Evolutionary conservation across 2,888 invertebrate genomes (phyloP), one percentile per base, ranked within the genome.

Genomic region (Unio pictorum): DNA sequence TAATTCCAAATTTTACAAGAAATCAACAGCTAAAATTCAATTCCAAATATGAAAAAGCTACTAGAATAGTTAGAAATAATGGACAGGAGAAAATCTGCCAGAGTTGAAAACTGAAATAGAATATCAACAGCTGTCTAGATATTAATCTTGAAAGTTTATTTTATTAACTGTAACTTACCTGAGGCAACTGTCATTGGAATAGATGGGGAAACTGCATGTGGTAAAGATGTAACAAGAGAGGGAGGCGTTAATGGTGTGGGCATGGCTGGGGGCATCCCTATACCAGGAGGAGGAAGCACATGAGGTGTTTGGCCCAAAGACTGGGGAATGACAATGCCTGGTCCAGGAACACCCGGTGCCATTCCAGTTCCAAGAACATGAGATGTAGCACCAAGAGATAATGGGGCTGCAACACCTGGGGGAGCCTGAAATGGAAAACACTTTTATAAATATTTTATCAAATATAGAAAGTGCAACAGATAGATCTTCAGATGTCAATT

Each of bases 361-460:
- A 66, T 63, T 62, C 71, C 69, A 11, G 28, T 26, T 4, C 76
- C 73, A 18, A 72, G 66, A 45, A 64, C 62, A 18, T 68, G 69
- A 64, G 67, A 72, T 23, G 61, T 59, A 26, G 75, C 78, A 30
- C 85, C 85, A 23, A 86, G 73, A 26, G 77, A 68, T 26, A 82
- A 80, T 1, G 87, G 85, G 62, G 81, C 79, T n/a, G 85, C 86
- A 15, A 84, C 74, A 45, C 88, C 87, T 20, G 87, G 86, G 54
- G 84, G 84, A 58, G 84, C 84, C 85, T 85, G 73, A 7, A 76
- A 71, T n/a, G 34, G 18, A 45, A 63, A 63, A 45, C 20, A 28
- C 30, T 11, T 61, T 18, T 20, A 2, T 20, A 61, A 61, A 61
- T 23, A 23, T 30, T 28, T 61, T 26, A 28, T 61, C 61, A 61